A percentile compares a stretch with the other conserved stretches of the same genome.
Conservation (phyloP, 2,888 invertebrate species). For the Orthonychiurus folsomi region DNA sequence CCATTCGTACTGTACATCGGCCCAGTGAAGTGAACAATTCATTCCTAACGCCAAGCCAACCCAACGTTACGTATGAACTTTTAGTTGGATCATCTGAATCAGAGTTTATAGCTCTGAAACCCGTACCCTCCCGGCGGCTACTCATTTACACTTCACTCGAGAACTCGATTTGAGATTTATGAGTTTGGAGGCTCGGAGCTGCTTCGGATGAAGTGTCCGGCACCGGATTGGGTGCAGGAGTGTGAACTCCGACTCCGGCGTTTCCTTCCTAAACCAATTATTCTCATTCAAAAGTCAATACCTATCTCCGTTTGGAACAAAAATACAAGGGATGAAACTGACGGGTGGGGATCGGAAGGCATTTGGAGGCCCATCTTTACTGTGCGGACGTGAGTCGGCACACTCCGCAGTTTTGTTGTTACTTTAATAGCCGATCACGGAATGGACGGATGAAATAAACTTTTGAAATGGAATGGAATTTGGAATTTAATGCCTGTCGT, state of each 20-base stretch:
- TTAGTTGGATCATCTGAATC: slow-evolving; percentile 1
- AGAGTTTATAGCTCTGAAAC: background rate
- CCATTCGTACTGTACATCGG: background rate
- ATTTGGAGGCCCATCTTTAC: too few relatives aligned
- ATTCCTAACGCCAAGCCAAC: too few relatives aligned
- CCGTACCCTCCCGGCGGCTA: slow-evolving; percentile 1
- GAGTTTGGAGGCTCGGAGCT: slow-evolving; percentile 4
- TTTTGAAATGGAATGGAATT: too few relatives aligned
- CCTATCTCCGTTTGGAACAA: background rate
- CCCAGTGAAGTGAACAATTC: slow-evolving; percentile 15
- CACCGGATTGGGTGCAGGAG: background rate
- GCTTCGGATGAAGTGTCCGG: background rate
- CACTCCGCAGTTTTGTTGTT: too few relatives aligned
- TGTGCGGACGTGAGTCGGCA: too few relatives aligned
- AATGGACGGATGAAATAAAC: too few relatives aligned
- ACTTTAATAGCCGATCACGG: too few relatives aligned
- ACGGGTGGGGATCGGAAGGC: too few relatives aligned
- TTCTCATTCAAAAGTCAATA: slow-evolving; percentile 1
- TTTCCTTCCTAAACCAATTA: background rate
- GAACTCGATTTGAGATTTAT: slow-evolving; percentile 16
- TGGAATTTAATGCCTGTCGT: too few relatives aligned
- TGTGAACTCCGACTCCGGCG: background rate
- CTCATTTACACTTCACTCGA: slow-evolving; percentile 16
- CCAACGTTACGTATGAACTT: slow-evolving; percentile 8
- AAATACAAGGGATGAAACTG: background rate